phyloP scores from a whole-genome alignment of 2,888 invertebrate species.

The Geotrupes spiniger region DNA sequence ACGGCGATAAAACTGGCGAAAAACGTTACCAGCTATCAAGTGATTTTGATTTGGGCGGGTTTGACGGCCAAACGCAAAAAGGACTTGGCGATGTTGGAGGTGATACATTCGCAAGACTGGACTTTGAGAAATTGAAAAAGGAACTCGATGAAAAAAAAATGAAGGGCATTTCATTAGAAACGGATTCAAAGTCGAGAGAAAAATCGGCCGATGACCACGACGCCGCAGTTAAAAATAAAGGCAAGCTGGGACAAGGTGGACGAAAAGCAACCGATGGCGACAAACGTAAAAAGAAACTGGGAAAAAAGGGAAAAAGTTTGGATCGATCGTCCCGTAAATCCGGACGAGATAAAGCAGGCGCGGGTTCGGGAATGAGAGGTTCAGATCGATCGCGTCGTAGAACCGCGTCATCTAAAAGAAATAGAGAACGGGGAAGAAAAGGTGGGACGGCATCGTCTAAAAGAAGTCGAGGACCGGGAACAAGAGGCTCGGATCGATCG shows the following conservation, averaged over 20 bases:
- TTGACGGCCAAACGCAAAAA: no score
- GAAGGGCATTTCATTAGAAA: conserved; percentile 13
- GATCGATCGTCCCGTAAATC: no score
- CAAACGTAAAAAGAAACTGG: no score
- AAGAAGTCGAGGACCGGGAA: background rate
- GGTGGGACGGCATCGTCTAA: background rate
- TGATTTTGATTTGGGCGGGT: background rate
- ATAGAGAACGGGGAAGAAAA: background rate
- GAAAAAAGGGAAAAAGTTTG: no score
- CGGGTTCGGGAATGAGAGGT: background rate
- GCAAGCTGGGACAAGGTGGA: conserved; percentile 1
- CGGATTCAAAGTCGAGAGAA: conserved; percentile 21
- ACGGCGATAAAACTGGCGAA: background rate
- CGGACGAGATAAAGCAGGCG: background rate
- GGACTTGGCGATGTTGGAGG: no score
- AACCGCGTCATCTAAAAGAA: background rate
- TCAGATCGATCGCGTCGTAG: no score
- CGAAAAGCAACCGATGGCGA: no score
- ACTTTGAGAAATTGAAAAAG: no score
- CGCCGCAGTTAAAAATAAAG: no score
- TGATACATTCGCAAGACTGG: no score
- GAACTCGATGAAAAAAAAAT: conserved; percentile 9
- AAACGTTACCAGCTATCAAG: background rate
- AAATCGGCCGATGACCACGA: background rate
- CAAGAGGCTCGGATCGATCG: background rate